These are phyloP conservation scores for Eubucco bourcierii DNA, from an alignment of 2,113 vertebrate genomes.

Conservation along the genomic window DNA sequence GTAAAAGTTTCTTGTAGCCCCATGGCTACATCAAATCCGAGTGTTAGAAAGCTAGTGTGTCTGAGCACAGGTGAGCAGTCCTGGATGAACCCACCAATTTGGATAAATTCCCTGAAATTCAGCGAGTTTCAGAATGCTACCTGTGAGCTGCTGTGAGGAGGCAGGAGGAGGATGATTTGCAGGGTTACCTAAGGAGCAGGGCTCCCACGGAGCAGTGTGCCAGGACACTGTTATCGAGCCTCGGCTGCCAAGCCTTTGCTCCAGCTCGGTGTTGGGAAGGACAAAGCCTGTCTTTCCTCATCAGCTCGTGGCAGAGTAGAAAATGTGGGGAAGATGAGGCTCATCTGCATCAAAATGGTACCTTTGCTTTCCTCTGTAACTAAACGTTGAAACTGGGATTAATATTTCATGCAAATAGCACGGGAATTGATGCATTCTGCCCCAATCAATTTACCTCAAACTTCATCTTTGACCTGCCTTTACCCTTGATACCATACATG, in stretches of 20 bases:
- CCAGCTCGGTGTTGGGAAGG: background rate
- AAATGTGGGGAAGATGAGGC: background rate
- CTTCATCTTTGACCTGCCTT: constrained; percentile 35
- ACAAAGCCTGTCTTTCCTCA: background rate
- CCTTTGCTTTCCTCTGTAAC: background rate
- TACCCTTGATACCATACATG: background rate
- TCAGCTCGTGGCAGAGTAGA: background rate
- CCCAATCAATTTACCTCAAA: constrained; percentile 33
- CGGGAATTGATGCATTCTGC: background rate
- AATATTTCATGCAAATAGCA: constrained; percentile 47
- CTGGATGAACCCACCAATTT: background rate
- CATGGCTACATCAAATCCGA: rapidly evolving
- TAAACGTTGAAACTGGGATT: background rate
- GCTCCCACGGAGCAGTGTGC: background rate
- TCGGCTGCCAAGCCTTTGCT: background rate
- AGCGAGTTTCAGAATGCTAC: background rate
- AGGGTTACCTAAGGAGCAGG: background rate
- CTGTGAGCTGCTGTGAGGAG: background rate
- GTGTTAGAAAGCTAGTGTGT: background rate
- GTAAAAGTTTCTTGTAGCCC: constrained; percentile 25
- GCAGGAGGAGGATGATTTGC: background rate
- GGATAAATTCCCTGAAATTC: background rate
- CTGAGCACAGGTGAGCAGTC: background rate
- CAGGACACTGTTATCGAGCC: background rate
- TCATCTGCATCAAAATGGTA: background rate